phyloP scores from a whole-genome alignment of 2,888 invertebrate genomes.

The Acrocyrtus sp. region DNA sequence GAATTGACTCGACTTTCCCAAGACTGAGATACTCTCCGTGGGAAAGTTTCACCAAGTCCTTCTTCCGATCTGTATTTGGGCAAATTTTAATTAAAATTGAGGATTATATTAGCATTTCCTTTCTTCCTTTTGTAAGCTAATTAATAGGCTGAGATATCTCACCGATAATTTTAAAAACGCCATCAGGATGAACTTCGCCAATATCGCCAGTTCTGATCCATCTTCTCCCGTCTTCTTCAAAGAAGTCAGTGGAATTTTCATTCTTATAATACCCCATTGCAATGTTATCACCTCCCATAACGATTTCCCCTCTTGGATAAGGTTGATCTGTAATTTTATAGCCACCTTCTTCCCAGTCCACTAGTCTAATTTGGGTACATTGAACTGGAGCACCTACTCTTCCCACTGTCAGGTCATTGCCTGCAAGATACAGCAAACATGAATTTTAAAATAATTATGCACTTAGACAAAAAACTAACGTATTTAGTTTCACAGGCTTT shows the following conservation, averaged over 20 bases:
- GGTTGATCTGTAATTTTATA: conserved; percentile 90
- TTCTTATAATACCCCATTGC: conserved; percentile 94
- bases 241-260: conserved; percentile 89
- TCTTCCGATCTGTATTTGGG: conserved; percentile 85
- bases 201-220: conserved; percentile 99
- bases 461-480: too few relatives aligned
- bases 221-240: conserved; percentile 79
- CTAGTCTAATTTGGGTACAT: conserved; percentile 74
- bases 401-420: conserved; percentile 78
- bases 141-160: too few relatives aligned
- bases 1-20: conserved; percentile 94
- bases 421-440: conserved; percentile 67
- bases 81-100: too few relatives aligned
- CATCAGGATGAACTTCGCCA: conserved; percentile 92
- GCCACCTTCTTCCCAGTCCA: conserved; percentile 94
- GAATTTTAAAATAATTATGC: too few relatives aligned
- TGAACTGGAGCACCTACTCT: conserved; percentile 75
- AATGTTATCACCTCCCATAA: conserved; percentile 80
- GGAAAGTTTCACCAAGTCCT: conserved; percentile 97
- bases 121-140: not conserved
- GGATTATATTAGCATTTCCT: not conserved
- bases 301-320: conserved; percentile 75
- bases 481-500: too few relatives aligned
- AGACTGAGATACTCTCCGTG: conserved; percentile 98
- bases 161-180: conserved; percentile 97